phyloP scores from a whole-genome alignment of 2,888 invertebrate species.

The Erebia ligea region DNA sequence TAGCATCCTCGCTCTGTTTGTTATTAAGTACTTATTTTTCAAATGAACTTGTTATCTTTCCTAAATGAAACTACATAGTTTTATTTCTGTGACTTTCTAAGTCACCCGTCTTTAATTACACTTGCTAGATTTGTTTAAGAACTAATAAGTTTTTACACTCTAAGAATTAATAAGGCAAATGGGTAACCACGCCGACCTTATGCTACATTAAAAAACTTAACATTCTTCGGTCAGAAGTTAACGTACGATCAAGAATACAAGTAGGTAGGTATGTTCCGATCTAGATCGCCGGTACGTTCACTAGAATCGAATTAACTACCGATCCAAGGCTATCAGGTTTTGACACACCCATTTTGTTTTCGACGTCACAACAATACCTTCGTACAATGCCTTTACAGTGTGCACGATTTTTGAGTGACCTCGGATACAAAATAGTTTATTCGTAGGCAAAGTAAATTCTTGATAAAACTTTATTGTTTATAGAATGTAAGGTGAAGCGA shows the following conservation, averaged over 20 bases:
- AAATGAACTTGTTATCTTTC: not conserved
- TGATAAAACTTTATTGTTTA: not conserved
- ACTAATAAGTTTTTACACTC: not conserved
- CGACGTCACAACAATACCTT: conserved; percentile 35
- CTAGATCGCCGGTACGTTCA: conserved; percentile 34
- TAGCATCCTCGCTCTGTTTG: too few relatives aligned
- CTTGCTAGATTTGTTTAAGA: conserved; percentile 1
- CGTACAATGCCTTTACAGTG: not conserved
- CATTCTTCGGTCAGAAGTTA: conserved; percentile 15
- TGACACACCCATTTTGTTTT: conserved; percentile 41
- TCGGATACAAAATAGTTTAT: conserved; percentile 11
- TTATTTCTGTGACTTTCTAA: not conserved
- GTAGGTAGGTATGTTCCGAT: conserved; percentile 10
- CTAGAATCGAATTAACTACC: conserved; percentile 23
- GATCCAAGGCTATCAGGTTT: conserved; percentile 42
- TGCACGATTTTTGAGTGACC: conserved; percentile 29
- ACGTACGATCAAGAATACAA: conserved; percentile 21
- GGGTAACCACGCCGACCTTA: conserved; percentile 22
- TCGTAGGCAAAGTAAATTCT: not conserved
- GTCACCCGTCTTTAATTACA: not conserved
- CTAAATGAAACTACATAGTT: not conserved
- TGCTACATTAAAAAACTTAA: conserved; percentile 18
- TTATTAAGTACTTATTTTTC: too few relatives aligned
- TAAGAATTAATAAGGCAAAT: conserved; percentile 7
- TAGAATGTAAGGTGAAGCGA: not conserved